A percentile compares a stretch with the other conserved stretches of the same genome.
These are phyloP conservation scores for Urocolius indicus DNA, from an alignment of 2,113 vertebrate genomes.

Conservation along the genomic window DNA sequence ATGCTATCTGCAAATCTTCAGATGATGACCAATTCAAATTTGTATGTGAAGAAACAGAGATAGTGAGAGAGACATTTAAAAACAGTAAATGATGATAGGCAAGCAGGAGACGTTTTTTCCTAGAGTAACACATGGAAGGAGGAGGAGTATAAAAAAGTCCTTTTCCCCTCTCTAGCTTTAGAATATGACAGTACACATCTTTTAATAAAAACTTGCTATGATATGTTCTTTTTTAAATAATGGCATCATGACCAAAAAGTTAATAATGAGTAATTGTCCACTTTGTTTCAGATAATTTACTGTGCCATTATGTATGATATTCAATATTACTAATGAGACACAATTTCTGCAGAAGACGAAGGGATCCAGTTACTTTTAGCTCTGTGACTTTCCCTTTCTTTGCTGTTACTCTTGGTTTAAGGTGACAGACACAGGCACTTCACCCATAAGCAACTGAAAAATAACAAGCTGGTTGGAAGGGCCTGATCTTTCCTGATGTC, in stretches of 20 bases:
- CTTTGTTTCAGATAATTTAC: background rate
- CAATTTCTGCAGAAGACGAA: background rate
- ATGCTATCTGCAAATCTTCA: background rate
- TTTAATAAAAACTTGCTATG: background rate
- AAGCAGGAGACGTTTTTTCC: background rate
- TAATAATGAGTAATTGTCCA: background rate
- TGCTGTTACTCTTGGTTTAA: background rate
- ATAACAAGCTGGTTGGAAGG: background rate
- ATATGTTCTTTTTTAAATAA: background rate
- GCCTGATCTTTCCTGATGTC: background rate
- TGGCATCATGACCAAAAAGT: background rate
- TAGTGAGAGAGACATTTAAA: background rate
- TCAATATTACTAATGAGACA: background rate
- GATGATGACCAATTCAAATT: background rate
- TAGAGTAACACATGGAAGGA: background rate
- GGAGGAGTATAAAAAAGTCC: background rate
- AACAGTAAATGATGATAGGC: background rate
- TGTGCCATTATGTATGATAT: background rate
- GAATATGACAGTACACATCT: background rate
- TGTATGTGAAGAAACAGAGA: background rate
- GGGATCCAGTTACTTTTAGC: background rate
- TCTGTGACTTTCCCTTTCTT: background rate
- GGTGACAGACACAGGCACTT: background rate
- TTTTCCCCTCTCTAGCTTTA: background rate
- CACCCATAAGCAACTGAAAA: background rate